phyloP scores from a whole-genome alignment of 2,113 vertebrate genomes.

The Corythaixoides concolor region DNA sequence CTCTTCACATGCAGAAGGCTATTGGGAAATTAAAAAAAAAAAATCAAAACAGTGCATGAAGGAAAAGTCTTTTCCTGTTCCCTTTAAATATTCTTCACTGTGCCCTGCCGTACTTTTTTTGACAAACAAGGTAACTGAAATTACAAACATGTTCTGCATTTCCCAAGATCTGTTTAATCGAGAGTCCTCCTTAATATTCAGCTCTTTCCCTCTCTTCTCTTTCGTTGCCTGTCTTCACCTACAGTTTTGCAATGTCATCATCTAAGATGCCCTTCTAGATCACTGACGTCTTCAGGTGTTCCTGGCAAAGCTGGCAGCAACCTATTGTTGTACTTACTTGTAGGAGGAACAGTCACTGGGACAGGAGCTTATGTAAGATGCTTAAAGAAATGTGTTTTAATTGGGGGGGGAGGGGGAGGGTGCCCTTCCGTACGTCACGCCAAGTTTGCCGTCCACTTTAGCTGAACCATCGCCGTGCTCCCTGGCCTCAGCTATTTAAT shows the following conservation, averaged over 20 bases:
- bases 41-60: not conserved
- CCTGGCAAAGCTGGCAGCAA: conserved; percentile 79
- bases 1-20: not conserved
- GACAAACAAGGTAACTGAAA: conserved; percentile 54
- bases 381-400: conserved; percentile 4
- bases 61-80: not conserved
- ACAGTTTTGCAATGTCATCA: conserved; percentile 74
- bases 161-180: conserved; percentile 14
- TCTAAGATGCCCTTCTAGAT: conserved; percentile 75
- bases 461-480: not conserved
- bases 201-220: conserved; percentile 65
- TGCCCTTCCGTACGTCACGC: not conserved
- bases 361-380: conserved; percentile 81
- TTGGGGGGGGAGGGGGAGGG: conserved; percentile 28
- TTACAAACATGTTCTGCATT: not conserved
- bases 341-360: conserved; percentile 80
- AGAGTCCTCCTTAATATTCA: conserved; percentile 45
- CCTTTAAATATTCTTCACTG: not conserved
- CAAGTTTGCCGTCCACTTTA: not conserved
- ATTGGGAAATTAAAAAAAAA: not conserved
- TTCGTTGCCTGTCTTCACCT: conserved; percentile 63
- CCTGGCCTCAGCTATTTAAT: not conserved
- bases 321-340: conserved; percentile 79
- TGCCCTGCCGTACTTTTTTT: not conserved
- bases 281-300: conserved; percentile 80